These are phyloP conservation scores for Magallana angulata DNA, from an alignment of 1,140 invertebrate species.

Conservation along the genomic window DNA sequence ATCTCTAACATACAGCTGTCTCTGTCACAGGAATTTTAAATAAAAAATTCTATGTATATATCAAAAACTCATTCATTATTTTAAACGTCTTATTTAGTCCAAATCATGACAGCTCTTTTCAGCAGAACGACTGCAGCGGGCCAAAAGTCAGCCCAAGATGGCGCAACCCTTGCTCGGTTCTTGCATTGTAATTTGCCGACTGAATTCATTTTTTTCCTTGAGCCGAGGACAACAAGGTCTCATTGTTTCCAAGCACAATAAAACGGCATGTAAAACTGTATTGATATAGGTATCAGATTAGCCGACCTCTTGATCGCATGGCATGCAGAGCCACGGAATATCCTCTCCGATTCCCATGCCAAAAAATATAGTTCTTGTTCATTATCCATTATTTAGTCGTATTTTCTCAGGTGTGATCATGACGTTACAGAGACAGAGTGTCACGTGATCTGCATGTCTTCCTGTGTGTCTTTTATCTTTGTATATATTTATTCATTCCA, in stretches of 20 bases:
- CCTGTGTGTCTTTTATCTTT: background rate
- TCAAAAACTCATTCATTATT: no score
- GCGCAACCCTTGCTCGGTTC: background rate
- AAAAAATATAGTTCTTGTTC: conserved; percentile 9
- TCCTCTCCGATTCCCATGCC: conserved; percentile 24
- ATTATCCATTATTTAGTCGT: conserved; percentile 30
- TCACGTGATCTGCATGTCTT: background rate
- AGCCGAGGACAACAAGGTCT: conserved; percentile 11
- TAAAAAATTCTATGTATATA: no score
- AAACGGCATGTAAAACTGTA: conserved; percentile 20
- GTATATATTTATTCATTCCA: no score
- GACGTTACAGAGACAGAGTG: background rate
- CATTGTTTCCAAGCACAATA: conserved; percentile 15
- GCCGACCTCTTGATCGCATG: conserved; percentile 31
- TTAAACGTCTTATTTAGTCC: background rate
- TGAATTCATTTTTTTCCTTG: background rate
- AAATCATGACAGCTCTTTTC: background rate
- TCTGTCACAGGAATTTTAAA: no score
- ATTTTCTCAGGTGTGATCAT: conserved; percentile 28
- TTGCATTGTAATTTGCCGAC: conserved; percentile 29
- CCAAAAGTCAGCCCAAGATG: background rate
- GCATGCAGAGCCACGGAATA: background rate
- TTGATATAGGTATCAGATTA: conserved; percentile 25
- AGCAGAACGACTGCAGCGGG: background rate
- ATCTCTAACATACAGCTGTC: no score